Evolutionary conservation across 30 jellyfish, hydroid and myxozoan genomes (phyloP).

Genomic region (Turritopsis rubra): DNA sequence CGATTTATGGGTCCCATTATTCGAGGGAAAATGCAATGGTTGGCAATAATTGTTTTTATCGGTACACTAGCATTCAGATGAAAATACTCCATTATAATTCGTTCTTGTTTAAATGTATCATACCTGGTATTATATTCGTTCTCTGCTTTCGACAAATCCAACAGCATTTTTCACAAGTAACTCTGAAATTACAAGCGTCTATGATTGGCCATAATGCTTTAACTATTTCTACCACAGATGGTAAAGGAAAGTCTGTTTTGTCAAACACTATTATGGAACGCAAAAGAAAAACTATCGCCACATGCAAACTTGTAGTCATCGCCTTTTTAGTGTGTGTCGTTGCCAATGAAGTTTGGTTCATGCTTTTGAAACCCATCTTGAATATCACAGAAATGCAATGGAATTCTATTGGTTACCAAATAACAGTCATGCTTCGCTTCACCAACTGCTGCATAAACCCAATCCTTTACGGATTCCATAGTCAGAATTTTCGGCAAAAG

Average conservation of each 20-base stretch:
- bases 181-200: neutral
- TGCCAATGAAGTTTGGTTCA: slow-evolving; percentile 54
- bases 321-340: slow-evolving; percentile 79
- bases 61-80: slow-evolving; percentile 14
- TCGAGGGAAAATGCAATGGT: slow-evolving; percentile 19
- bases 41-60: slow-evolving; percentile 49
- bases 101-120: slow-evolving; percentile 30
- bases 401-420: slow-evolving; percentile 62
- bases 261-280: neutral
- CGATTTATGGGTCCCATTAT: slow-evolving; percentile 41
- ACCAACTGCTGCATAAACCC: slow-evolving; percentile 81
- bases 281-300: slow-evolving; percentile 43
- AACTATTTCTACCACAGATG: neutral
- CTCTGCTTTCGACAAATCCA: slow-evolving; percentile 38
- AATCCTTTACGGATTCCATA: slow-evolving; percentile 54
- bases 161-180: slow-evolving; percentile 18
- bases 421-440: slow-evolving; percentile 45
- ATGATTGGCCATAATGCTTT: neutral
- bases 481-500: slow-evolving; percentile 48
- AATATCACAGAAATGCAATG: slow-evolving; percentile 30
- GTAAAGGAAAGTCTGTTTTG: neutral
- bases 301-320: slow-evolving; percentile 25
- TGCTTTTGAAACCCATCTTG: slow-evolving; percentile 34
- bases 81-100: slow-evolving; percentile 26
- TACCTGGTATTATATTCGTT: slow-evolving; percentile 45